Evolutionary conservation across 2,888 invertebrate genomes (phyloP).

Genomic region (Deilephila porcellus): DNA sequence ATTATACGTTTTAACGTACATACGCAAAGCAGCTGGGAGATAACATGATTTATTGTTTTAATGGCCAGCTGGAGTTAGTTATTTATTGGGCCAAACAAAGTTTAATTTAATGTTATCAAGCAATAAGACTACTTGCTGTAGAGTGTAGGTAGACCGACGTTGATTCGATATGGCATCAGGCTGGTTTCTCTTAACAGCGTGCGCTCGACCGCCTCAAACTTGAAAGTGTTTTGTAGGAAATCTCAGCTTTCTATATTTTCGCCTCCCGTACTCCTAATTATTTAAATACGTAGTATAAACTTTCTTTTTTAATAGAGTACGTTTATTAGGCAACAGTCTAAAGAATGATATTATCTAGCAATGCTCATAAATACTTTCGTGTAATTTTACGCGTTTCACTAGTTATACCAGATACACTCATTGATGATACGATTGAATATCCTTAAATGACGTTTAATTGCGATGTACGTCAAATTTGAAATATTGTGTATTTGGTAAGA

Average conservation of each 20-base stretch:
- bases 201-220: constrained; percentile 45
- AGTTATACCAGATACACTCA: too few species aligned
- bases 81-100: too few species aligned
- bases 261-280: constrained; percentile 50
- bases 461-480: neutral
- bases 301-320: neutral
- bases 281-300: neutral
- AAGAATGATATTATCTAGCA: neutral
- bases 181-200: constrained; percentile 54
- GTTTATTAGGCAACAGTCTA: neutral
- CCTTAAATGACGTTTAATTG: too few species aligned
- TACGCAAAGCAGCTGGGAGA: neutral
- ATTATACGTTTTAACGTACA: too few species aligned
- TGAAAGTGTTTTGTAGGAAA: constrained; percentile 70
- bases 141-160: neutral
- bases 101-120: neutral
- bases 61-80: neutral
- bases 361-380: too few species aligned
- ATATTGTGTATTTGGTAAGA: too few species aligned
- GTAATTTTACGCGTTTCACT: too few species aligned
- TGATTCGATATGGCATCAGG: constrained; percentile 59
- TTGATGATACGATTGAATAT: too few species aligned
- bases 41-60: neutral
- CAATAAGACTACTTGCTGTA: neutral
- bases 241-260: constrained; percentile 66